Evolutionary conservation across 2,113 vertebrate genomes (phyloP), one percentile per base, ranked within the genome.

Genomic region (Cygnus buccinator): DNA sequence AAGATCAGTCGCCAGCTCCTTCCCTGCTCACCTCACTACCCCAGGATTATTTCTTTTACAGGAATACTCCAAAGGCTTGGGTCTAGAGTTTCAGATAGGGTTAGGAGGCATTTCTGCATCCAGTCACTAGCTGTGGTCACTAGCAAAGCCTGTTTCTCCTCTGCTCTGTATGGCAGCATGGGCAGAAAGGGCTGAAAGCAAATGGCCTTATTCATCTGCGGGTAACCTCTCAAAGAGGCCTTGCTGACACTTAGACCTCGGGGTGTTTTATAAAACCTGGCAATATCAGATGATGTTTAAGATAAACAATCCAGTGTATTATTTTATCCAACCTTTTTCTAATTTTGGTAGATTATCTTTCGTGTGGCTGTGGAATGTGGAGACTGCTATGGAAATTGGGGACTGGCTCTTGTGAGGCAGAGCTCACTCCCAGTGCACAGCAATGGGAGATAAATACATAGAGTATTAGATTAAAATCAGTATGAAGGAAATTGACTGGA

Each of bases 71-170:
- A 63, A 76, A 58, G 58, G 35, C 3, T 66, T 55, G 10, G 6
- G 15, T 33, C 72, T 83, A 70, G 46, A 35, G 13, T 41, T 37
- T 29, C 8, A 0, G 31, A 67, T 55, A 35, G 35, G 14, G 16
- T 10, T 83, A 21, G 50, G 20, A 50, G 25, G 21, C 21, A 59
- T 92, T 88, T 26, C 57, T 86, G 37, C 6, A 2, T 19, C 35
- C n/a, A 16, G 14, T 29, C n/a, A 74, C 14, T 2, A 54, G 15
- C 13, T 0, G 0, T 29, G 67, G 28, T 62, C 54, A 29, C n/a
- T 12, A 37, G 26, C 35, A 26, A 86, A 39, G 37, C 28, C 54
- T 73, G 25, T 63, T 12, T 90, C 82, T 46, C 76, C 41, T 55
- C n/a, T 50, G 5, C 35, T 43, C 52, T 59, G 26, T 25, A 21